Conservation (phyloP, 1,140 invertebrate genomes). For the Oryzaephilus surinamensis region DNA sequence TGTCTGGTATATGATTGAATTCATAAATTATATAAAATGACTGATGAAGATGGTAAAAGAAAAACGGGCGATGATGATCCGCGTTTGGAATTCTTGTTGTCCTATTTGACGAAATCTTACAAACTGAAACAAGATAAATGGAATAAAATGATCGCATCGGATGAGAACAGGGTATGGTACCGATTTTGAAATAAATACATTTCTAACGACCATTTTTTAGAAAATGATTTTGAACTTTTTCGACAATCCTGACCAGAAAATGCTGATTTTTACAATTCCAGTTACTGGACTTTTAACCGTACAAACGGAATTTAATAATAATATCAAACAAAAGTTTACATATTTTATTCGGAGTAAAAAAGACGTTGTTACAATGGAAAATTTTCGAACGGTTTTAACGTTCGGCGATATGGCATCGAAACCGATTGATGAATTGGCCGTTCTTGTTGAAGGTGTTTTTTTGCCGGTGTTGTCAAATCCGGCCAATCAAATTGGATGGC, state of each 20-base stretch:
- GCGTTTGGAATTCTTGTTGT: constrained; percentile 33
- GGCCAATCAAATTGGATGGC: constrained; percentile 63
- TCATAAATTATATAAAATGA: constrained; percentile 1
- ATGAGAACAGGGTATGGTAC: constrained; percentile 47
- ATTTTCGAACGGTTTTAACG: constrained; percentile 49
- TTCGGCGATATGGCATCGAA: constrained; percentile 71
- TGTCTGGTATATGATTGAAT: background rate
- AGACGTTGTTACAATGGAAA: constrained; percentile 44
- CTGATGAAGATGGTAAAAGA: background rate
- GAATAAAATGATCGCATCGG: constrained; percentile 58
- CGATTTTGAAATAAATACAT: constrained; percentile 2
- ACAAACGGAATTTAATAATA: constrained; percentile 27
- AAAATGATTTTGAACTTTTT: constrained; percentile 52
- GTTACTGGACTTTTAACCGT: constrained; percentile 37
- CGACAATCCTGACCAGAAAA: constrained; percentile 41
- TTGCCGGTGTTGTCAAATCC: constrained; percentile 59
- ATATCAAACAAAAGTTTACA: constrained; percentile 44
- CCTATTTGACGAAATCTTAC: constrained; percentile 45
- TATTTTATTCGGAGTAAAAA: constrained; percentile 55
- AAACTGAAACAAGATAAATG: constrained; percentile 66
- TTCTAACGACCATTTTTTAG: constrained; percentile 29
- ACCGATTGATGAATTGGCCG: constrained; percentile 65
- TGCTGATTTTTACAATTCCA: constrained; percentile 45
- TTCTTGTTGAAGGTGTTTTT: constrained; percentile 67
- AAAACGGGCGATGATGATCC: constrained; percentile 26